Evolutionary conservation across 2,797 vertebrate genomes (phyloP), one percentile per base, ranked within the genome.

Genomic region (Paedocypris micromegethes): DNA sequence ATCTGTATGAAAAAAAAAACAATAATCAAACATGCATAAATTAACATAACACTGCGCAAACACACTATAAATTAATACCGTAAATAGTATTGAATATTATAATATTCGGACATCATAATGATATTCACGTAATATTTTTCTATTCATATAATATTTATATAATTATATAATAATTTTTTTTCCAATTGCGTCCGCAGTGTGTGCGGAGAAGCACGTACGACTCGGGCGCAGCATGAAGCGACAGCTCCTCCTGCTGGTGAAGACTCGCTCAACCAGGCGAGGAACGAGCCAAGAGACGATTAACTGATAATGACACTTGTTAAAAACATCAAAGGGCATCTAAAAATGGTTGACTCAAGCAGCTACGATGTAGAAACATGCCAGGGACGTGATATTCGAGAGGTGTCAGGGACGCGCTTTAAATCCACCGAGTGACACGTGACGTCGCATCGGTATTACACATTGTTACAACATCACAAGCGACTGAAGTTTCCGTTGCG

Each of bases 151-250:
- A 5, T n/a, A n/a, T 3, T 9, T 3, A 8, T 6, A 5, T 42
- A 23, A 64, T 5, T 5, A 38, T 6, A 9, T 5, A 45, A n/a
- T n/a, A n/a, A n/a, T n/a, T n/a, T 0, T 45, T 42, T 0, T 23
- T 23, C 23, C 23, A 23, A 23, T 23, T 23, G 23, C 23, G 23
- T 23, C 23, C 23, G 23, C 23, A 23, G 45, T 38, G 58, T 62
- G 67, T 69, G 67, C 44, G 3, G 46, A 9, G 3, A 43, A 1
- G 39, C 67, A 69, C 67, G 67, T 69, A 69, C 51, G 43, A 23
- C 23, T 23, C 23, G 23, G 23, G 23, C 23, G 23, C 23, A 23
- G 48, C 67, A 69, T 4, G 45, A 44, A 6, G 9, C 58, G 37
- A 4, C 3, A 37, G 23, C 58, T 44, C 51, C 58, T 45, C n/a